These are phyloP conservation scores for Callimorpha dominula DNA, from an alignment of 2,888 invertebrate species.

Conservation along the genomic window DNA sequence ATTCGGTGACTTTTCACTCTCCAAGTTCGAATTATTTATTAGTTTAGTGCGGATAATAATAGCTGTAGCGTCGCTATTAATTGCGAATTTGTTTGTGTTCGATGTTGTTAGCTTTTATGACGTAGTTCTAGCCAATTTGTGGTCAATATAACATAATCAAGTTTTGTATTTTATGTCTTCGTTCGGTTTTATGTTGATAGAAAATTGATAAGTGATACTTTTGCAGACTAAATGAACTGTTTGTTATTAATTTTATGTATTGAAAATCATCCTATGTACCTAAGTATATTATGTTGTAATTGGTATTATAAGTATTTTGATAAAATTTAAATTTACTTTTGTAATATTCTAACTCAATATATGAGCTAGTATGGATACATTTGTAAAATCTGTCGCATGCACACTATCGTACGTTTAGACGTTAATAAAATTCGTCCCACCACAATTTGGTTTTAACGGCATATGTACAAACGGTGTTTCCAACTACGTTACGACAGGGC, in stretches of 20 bases:
- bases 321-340: not conserved
- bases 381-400: conserved; percentile 2
- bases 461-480: conserved; percentile 59
- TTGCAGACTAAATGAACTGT: not conserved
- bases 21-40: conserved; percentile 46
- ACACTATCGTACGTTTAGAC: conserved; percentile 14
- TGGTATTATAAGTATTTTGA: not conserved
- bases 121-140: conserved; percentile 18
- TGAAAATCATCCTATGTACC: no score
- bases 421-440: conserved; percentile 51
- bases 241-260: not conserved
- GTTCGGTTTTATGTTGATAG: conserved; percentile 3
- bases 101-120: conserved; percentile 23
- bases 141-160: conserved; percentile 10
- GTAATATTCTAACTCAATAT: not conserved
- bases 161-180: conserved; percentile 11
- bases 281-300: no score
- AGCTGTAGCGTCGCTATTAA: conserved; percentile 33
- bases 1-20: conserved; percentile 48
- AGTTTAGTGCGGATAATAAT: conserved; percentile 36
- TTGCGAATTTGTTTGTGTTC: conserved; percentile 29
- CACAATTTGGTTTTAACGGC: conserved; percentile 66
- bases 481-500: conserved; percentile 56
- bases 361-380: not conserved
- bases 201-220: not conserved